Conservation (phyloP, 2,797 vertebrate species). For the Basileuterus tristriatus region DNA sequence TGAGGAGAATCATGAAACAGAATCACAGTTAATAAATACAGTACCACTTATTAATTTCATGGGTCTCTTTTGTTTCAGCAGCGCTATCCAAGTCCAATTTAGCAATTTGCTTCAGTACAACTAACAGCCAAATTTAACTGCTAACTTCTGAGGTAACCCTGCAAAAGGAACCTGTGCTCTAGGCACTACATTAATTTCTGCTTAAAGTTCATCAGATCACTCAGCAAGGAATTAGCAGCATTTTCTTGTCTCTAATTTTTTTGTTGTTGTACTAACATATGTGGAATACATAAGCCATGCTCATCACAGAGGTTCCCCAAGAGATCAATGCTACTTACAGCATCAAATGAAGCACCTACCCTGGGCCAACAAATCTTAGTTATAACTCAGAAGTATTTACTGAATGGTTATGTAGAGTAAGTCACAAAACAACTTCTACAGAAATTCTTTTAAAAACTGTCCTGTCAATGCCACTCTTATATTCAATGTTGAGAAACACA, state of each 20-base stretch:
- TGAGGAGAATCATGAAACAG: background rate
- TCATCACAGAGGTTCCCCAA: background rate
- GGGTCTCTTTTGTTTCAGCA: background rate
- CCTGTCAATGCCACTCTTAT: background rate
- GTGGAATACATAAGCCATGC: background rate
- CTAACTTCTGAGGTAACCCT: background rate
- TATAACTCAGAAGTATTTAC: background rate
- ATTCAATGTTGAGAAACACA: background rate
- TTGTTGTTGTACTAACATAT: background rate
- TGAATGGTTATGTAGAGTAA: background rate
- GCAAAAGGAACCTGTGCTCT: background rate
- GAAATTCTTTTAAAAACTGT: background rate
- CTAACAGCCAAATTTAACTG: background rate
- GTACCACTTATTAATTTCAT: background rate
- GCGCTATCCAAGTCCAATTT: background rate
- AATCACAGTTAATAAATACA: background rate
- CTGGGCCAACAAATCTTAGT: background rate
- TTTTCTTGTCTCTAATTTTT: background rate
- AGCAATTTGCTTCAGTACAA: rapidly evolving
- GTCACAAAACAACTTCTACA: background rate
- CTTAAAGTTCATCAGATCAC: background rate
- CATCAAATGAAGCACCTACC: background rate
- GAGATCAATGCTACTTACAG: background rate
- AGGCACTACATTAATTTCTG: background rate
- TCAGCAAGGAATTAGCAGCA: background rate